Percentiles rank a stretch among this genome's conserved stretches.
These are phyloP conservation scores for Phoxinus dragarum DNA, from an alignment of 2,797 vertebrate genomes.

Conservation along the genomic window DNA sequence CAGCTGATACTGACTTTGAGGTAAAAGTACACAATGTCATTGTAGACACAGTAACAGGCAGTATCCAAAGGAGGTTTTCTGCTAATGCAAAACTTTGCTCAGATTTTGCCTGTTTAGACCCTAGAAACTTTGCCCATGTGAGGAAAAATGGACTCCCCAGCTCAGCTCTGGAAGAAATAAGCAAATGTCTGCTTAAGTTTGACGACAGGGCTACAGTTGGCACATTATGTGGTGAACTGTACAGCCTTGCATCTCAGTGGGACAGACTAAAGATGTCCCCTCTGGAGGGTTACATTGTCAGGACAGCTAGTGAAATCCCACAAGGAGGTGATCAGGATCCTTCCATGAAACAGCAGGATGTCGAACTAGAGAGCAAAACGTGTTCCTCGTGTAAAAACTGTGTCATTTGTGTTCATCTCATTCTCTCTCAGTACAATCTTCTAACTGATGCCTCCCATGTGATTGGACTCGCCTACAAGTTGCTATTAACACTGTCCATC, in stretches of 20 bases:
- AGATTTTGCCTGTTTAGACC: slow-evolving; percentile 51
- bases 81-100: slow-evolving; percentile 45
- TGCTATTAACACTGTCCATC: background rate
- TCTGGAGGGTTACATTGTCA: too few species aligned
- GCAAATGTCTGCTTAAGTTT: slow-evolving; percentile 38
- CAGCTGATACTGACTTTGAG: slow-evolving; percentile 29
- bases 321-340: slow-evolving; percentile 25
- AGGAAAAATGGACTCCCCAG: slow-evolving; percentile 33
- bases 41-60: slow-evolving; percentile 41
- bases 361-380: slow-evolving; percentile 39
- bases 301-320: too few species aligned
- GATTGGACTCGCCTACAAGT: slow-evolving; percentile 12
- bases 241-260: slow-evolving; percentile 51
- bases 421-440: slow-evolving; percentile 26
- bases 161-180: slow-evolving; percentile 42
- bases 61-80: slow-evolving; percentile 29
- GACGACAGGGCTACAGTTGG: slow-evolving; percentile 51
- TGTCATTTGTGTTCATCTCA: slow-evolving; percentile 29
- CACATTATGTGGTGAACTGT: slow-evolving; percentile 51
- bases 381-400: slow-evolving; percentile 51
- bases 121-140: slow-evolving; percentile 49
- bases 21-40: slow-evolving; percentile 26
- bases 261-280: slow-evolving; percentile 46
- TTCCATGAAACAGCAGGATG: slow-evolving; percentile 17
- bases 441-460: slow-evolving; percentile 42